Base-by-base conservation (phyloP, 2,888 invertebrate genomes). In the Caenorhabditis sp. region DNA sequence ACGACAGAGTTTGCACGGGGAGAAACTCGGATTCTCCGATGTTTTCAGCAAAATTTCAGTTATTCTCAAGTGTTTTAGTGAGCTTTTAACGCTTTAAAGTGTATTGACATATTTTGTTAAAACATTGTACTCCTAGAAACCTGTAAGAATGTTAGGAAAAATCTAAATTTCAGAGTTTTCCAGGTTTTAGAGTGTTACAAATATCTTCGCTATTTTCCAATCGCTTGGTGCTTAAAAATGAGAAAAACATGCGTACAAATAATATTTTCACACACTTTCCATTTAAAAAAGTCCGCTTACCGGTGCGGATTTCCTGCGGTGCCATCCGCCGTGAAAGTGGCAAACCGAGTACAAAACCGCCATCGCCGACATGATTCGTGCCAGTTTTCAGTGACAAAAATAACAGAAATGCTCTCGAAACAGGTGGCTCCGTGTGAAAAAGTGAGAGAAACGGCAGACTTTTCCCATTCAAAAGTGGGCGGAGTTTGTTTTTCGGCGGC, bases 261-360 rank as follows among this genome's bases (percentile, higher is more conserved):
- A n/a, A n/a, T n/a, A n/a, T 26, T 45, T 11, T 27, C 9, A 35
- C 13, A 6, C 8, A 8, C 0, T 17, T 37, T 9, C 8, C 37
- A 32, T 24, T n/a, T 27, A 22, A 41, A 6, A 7, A 30, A 15
- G 27, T 15, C 7, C 39, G 46, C 73, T 63, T n/a, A 65, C 73
- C 58, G 73, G 52, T 20, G 55, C 52, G 8, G 52, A 45, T 27
- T 63, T 63, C 24, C 72, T 39, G 1, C 65, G 63, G 15, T 53
- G 46, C 65, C 65, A 66, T 3, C 66, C 66, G 17, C 50, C 50
- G 52, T 73, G 56, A 39, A 73, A 73, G 39, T 73, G 73, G 30
- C 63, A 65, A 2, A 73, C 65, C 3, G 73, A 73, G 17, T 65
- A 73, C 4, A 73, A 32, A 30, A 73, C 63, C n/a, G 73, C 53